Conservation (phyloP, 2,888 invertebrate genomes). For the Hirtodrosophila confusa region DNA sequence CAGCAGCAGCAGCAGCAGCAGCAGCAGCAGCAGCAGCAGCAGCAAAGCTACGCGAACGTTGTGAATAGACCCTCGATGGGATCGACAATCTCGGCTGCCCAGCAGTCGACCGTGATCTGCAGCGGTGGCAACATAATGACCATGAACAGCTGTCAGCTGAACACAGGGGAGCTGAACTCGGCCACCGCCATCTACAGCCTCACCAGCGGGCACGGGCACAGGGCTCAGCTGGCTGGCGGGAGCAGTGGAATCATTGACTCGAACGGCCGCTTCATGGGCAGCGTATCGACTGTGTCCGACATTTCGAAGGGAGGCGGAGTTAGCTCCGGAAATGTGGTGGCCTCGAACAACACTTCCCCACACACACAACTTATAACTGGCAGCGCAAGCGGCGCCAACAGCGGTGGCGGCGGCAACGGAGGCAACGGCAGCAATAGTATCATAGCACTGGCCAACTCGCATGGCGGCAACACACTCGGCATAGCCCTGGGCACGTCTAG, state of each 20-base stretch:
- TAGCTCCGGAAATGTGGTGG: slow-evolving; percentile 19
- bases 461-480: slow-evolving; percentile 17
- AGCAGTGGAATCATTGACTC: slow-evolving; percentile 42
- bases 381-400: slow-evolving; percentile 10
- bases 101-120: slow-evolving; percentile 61
- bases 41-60: slow-evolving; percentile 68
- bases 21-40: slow-evolving; percentile 47
- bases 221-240: slow-evolving; percentile 21
- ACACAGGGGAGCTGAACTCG: slow-evolving; percentile 51
- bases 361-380: slow-evolving; percentile 19
- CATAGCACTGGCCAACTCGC: slow-evolving; percentile 47
- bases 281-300: slow-evolving; percentile 33
- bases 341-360: slow-evolving; percentile 6
- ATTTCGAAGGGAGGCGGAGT: slow-evolving; percentile 36
- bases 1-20: slow-evolving; percentile 26
- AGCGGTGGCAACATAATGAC: slow-evolving; percentile 59
- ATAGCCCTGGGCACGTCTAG: slow-evolving; percentile 47
- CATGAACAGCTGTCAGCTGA: slow-evolving; percentile 54
- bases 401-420: slow-evolving; percentile 21
- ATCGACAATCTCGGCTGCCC: slow-evolving; percentile 31
- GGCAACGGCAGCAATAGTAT: slow-evolving; percentile 38
- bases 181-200: slow-evolving; percentile 61
- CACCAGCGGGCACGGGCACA: slow-evolving; percentile 22
- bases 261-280: slow-evolving; percentile 43
- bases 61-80: slow-evolving; percentile 52